A percentile compares a stretch with the other conserved stretches of the same genome.
phyloP scores from a whole-genome alignment of 2,888 invertebrate genomes.

The Brenthis hecate region DNA sequence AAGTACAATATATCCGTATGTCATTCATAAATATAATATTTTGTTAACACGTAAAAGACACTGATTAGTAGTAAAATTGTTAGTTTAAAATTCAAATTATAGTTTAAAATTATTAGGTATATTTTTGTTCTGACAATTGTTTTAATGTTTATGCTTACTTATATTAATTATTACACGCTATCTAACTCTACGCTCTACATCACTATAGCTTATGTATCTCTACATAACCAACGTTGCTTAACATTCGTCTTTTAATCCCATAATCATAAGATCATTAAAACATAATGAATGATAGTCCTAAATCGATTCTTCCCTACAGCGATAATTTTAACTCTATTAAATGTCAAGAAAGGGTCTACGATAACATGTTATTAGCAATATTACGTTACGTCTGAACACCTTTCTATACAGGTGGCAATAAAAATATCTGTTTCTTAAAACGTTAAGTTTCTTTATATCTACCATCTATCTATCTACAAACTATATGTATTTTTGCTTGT shows the following conservation, averaged over 20 bases:
- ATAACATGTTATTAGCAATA: conserved; percentile 33
- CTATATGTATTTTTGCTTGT: background rate
- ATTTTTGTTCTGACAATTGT: too few species aligned
- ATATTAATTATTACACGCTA: background rate
- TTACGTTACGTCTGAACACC: conserved; percentile 22
- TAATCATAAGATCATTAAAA: conserved; percentile 22
- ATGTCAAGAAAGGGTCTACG: conserved; percentile 27
- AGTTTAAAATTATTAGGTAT: too few species aligned
- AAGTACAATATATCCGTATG: too few species aligned
- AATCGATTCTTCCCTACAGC: conserved; percentile 14
- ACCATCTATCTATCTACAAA: background rate
- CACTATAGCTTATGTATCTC: background rate
- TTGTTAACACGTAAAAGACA: too few species aligned
- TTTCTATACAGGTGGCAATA: conserved; percentile 29
- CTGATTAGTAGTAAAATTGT: too few species aligned
- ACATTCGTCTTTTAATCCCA: conserved; percentile 9
- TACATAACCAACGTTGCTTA: conserved; percentile 2
- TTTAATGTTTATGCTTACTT: background rate
- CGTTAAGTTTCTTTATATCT: background rate
- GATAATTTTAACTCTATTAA: conserved; percentile 25
- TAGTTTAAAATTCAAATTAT: too few species aligned
- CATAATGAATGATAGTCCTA: conserved; percentile 18
- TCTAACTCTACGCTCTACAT: background rate
- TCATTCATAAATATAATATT: too few species aligned
- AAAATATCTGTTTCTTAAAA: conserved; percentile 21